Conservation (phyloP, 2,113 vertebrate genomes). For the Sapajus apella region DNA sequence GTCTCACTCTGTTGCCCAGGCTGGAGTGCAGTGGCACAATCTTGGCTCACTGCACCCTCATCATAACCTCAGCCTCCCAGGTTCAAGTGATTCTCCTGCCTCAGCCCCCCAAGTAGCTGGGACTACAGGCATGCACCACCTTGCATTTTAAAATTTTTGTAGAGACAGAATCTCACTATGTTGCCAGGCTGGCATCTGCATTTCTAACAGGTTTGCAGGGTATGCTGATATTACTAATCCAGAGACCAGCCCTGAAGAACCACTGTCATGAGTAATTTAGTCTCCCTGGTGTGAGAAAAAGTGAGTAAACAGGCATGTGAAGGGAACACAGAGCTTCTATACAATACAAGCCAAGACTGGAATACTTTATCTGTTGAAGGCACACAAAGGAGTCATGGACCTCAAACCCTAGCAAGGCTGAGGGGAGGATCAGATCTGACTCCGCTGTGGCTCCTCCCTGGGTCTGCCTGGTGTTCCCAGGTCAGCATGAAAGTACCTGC, state of each 20-base stretch:
- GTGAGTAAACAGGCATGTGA: not conserved
- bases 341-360: not conserved
- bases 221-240: not conserved
- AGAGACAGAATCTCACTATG: no score
- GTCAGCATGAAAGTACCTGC: no score
- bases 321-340: not conserved
- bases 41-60: no score
- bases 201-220: not conserved
- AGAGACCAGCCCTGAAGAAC: not conserved
- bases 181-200: not conserved
- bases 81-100: no score
- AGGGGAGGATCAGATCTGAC: not conserved
- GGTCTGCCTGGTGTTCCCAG: not conserved
- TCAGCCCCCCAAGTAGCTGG: no score
- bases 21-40: no score
- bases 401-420: not conserved
- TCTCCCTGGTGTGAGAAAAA: not conserved
- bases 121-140: no score
- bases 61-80: no score
- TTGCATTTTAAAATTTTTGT: no score
- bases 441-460: not conserved
- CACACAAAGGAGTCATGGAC: not conserved
- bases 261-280: not conserved
- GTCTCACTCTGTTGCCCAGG: no score
- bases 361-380: fast-evolving